phyloP scores from a whole-genome alignment of 2,888 invertebrate species.

The Andrena chrysosceles region DNA sequence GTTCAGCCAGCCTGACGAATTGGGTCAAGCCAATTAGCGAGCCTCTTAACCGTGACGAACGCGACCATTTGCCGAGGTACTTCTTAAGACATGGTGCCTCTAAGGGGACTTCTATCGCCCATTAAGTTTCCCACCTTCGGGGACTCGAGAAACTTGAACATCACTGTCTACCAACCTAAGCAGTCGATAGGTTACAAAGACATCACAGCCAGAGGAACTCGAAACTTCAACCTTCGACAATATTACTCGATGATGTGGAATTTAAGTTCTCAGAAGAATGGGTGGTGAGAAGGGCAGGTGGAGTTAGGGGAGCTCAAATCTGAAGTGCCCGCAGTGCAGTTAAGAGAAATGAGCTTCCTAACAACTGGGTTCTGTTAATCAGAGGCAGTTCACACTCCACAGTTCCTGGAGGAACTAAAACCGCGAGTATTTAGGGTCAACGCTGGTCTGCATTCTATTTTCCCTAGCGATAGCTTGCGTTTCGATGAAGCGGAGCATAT shows the following conservation, averaged over 20 bases:
- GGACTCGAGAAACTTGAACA: background rate
- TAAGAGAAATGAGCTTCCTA: too few relatives aligned
- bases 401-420: too few relatives aligned
- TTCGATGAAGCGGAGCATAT: conserved; percentile 46
- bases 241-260: too few relatives aligned
- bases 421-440: conserved; percentile 4
- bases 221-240: too few relatives aligned
- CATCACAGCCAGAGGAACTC: background rate
- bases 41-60: conserved; percentile 43
- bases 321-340: too few relatives aligned
- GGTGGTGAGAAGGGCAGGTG: too few relatives aligned
- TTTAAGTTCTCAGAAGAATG: too few relatives aligned
- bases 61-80: conserved; percentile 34
- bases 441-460: background rate
- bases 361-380: too few relatives aligned
- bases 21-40: conserved; percentile 56
- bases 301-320: too few relatives aligned
- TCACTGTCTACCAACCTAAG: too few relatives aligned
- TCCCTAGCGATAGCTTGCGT: background rate
- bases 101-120: background rate
- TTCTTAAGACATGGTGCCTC: conserved; percentile 24
- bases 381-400: too few relatives aligned
- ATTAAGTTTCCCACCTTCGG: background rate
- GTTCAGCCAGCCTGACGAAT: conserved; percentile 32
- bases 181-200: background rate